Evolutionary conservation across 2,797 vertebrate genomes (phyloP).

Genomic region (Onychomys torridus): DNA sequence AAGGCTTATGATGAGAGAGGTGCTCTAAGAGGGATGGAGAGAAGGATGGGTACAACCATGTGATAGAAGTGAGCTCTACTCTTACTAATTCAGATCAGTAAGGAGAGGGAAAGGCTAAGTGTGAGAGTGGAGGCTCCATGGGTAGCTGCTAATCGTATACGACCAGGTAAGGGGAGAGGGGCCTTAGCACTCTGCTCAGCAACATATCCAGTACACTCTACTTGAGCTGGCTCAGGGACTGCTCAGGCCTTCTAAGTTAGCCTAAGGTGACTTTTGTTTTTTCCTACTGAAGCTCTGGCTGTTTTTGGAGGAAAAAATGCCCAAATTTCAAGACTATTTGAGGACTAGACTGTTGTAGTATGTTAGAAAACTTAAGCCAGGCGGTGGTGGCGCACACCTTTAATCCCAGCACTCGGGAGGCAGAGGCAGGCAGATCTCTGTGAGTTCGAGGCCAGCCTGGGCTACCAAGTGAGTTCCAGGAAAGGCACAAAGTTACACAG

Average conservation of each 20-base stretch:
- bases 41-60: neutral
- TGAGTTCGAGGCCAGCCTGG: too few species aligned
- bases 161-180: neutral
- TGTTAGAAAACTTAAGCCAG: neutral
- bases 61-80: neutral
- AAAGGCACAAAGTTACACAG: too few species aligned
- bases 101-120: neutral
- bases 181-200: neutral
- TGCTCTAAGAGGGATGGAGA: neutral
- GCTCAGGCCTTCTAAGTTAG: neutral
- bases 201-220: neutral
- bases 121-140: neutral
- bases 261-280: neutral
- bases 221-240: neutral
- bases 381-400: too few species aligned
- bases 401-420: too few species aligned
- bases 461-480: too few species aligned
- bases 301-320: neutral
- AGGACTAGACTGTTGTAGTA: neutral
- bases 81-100: neutral
- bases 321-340: neutral
- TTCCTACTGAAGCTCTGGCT: neutral
- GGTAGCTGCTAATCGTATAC: neutral
- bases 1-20: neutral
- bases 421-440: too few species aligned